Base-by-base conservation (phyloP, 2,888 invertebrate genomes). In the Drosophila paramelanica region DNA sequence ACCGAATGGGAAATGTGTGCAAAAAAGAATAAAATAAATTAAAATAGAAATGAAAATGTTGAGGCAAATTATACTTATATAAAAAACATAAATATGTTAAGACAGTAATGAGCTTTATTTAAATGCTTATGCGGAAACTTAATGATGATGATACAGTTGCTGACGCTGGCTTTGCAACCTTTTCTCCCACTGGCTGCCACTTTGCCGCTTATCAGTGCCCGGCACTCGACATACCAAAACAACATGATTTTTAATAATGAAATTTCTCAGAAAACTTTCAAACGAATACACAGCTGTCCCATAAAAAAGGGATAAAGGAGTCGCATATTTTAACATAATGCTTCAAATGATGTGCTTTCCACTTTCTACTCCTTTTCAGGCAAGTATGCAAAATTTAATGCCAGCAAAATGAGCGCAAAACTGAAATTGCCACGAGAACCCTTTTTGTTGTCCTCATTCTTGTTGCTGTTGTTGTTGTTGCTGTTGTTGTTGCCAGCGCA, bases 261-360 rank as follows among this genome's bases (percentile, higher is more conserved):
- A 85, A 81, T 77, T 74, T 67, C 67, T 67, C 65, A 46, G 51
- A 70, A 78, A 79, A 70, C 55, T 67, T 73, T 73, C 59, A 67
- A 74, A 73, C 49, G 68, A 53, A 57, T 23, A 43, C 31, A 8
- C 33, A 42, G 41, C 38, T 57, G 62, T 42, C 51, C 56, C 58
- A 66, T 62, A 58, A 55, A 57, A 53, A 65, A 60, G 27, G 49
- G 56, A 36, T 57, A 59, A 72, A 68, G 60, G 62, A 73, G 59
- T 69, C 68, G 87, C 83, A 84, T 84, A 86, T 83, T 84, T 84
- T 86, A 86, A 76, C 87, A 86, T 79, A 84, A 86, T 84, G 81
- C 83, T 73, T 81, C 69, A 86, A 83, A 84, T 86, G 81, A 86
- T 83, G 77, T 84, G 79, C 81, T 78, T 70, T 71, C 66, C 41